Evolutionary conservation across 2,113 vertebrate genomes (phyloP).

Genomic region (Pao palembangensis): DNA sequence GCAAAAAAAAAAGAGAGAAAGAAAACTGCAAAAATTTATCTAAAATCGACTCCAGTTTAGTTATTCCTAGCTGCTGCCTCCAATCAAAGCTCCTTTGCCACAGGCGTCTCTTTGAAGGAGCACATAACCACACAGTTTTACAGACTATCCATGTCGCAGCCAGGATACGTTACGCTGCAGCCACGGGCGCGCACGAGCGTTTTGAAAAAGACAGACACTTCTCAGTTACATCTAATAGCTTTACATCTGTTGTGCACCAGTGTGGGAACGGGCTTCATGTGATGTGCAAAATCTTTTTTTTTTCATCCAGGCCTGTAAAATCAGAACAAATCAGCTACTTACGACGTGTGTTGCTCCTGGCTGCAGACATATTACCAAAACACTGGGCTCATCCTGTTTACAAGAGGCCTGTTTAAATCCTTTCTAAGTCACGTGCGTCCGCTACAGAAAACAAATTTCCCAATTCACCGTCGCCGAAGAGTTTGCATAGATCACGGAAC

Average conservation of each 20-base stretch:
- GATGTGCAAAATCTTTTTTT: constrained; percentile 9
- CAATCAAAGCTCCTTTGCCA: not conserved
- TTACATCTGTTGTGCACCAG: constrained; percentile 8
- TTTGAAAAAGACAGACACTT: not conserved
- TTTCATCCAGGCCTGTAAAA: constrained; percentile 21
- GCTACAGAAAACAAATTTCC: not conserved
- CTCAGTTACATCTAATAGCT: constrained; percentile 4
- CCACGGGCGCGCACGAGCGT: not conserved
- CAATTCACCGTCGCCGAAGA: not conserved
- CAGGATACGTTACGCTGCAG: constrained; percentile 3
- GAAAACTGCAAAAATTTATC: not conserved
- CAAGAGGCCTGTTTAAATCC: constrained; percentile 24
- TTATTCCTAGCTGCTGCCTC: not conserved
- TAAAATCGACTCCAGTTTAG: not conserved
- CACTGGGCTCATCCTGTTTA: constrained; percentile 8
- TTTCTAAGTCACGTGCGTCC: not conserved
- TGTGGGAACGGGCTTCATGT: not conserved
- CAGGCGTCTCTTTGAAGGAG: too few relatives aligned
- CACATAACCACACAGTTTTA: not conserved
- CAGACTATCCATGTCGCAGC: constrained; percentile 1
- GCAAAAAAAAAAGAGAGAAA: not conserved
- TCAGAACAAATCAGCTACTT: constrained; percentile 24
- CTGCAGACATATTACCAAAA: constrained; percentile 23
- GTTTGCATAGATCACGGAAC: not conserved
- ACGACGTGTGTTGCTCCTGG: constrained; percentile 13